phyloP scores from a whole-genome alignment of 2,797 vertebrate genomes.

The Rhyacichthys aspro region DNA sequence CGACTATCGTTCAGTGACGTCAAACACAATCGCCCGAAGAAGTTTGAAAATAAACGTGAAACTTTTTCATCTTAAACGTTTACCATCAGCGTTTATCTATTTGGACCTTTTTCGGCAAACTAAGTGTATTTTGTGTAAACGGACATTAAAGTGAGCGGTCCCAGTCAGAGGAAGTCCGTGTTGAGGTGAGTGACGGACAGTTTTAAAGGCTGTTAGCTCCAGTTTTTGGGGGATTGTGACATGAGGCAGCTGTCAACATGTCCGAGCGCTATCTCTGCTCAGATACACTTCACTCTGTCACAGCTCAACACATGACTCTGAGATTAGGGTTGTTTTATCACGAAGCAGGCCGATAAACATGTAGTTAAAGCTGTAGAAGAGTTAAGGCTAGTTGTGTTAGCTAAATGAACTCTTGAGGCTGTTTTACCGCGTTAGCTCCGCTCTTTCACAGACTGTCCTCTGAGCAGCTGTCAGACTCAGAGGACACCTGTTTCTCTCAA shows the following conservation, averaged over 20 bases:
- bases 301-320: accelerated
- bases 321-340: neutral
- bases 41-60: constrained; percentile 74
- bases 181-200: constrained; percentile 12
- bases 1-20: constrained; percentile 46
- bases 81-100: neutral
- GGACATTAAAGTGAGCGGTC: accelerated
- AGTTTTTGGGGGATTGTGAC: constrained; percentile 11
- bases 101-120: neutral
- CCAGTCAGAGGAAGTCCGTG: neutral
- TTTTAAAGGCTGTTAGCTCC: constrained; percentile 26
- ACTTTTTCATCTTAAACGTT: constrained; percentile 47
- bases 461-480: constrained; percentile 22
- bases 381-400: neutral
- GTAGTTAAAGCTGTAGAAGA: neutral
- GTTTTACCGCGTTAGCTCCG: constrained; percentile 17
- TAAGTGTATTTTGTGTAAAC: neutral
- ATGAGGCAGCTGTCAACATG: constrained; percentile 51
- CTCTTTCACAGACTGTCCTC: constrained; percentile 4
- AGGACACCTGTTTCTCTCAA: constrained; percentile 43
- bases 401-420: constrained; percentile 11
- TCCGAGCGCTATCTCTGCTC: neutral
- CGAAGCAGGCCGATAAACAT: neutral
- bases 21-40: constrained; percentile 50
- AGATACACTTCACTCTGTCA: neutral